Base-by-base conservation (phyloP, 2,113 vertebrate genomes). In the Thoracochromis brauschi region DNA sequence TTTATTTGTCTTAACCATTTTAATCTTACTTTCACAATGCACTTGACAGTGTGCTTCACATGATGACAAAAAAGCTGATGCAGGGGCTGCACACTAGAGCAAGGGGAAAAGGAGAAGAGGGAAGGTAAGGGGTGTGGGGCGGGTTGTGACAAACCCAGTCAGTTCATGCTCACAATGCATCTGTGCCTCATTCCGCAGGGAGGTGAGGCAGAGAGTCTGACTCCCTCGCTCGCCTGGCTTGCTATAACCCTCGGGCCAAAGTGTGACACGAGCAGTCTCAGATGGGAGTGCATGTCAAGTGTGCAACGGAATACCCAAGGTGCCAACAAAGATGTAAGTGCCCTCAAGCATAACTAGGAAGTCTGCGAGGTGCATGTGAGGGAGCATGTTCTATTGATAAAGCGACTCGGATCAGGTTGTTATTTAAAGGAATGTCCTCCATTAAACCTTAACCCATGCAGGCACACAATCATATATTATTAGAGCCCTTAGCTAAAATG, bases 271-370 rank as follows among this genome's bases (percentile, higher is more conserved):
- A 16, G 89, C 80, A 80, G 55, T 71, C 82, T 88, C 94, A 87
- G 80, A 89, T 87, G 93, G 91, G 90, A 94, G 60, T 60, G 85
- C 91, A 83, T 92, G 88, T 94, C 92, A 93, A 90, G 82, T 89
- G 87, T 90, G 86, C 88, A 87, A 40, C 4, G 14, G 85, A 91
- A 92, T 88, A 93, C 91, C 91, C 85, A 75, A 45, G 91, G 86
- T 92, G 87, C 88, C 87, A 81, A 54, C 86, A 14, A 81, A 80
- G 55, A 93, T 89, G 88, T 83, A 83, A 90, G 86, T 78, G 91
- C 91, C 91, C 85, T 92, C 87, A 84, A 89, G 91, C 89, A 83
- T 73, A 84, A 87, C 81, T 84, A 60, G 60, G 79, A 85, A 65
- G 75, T 84, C 82, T 86, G 68, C 42, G 80, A 82, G 75, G 42